Conservation (phyloP, 2,113 vertebrate species). For the Hydropotes inermis region DNA sequence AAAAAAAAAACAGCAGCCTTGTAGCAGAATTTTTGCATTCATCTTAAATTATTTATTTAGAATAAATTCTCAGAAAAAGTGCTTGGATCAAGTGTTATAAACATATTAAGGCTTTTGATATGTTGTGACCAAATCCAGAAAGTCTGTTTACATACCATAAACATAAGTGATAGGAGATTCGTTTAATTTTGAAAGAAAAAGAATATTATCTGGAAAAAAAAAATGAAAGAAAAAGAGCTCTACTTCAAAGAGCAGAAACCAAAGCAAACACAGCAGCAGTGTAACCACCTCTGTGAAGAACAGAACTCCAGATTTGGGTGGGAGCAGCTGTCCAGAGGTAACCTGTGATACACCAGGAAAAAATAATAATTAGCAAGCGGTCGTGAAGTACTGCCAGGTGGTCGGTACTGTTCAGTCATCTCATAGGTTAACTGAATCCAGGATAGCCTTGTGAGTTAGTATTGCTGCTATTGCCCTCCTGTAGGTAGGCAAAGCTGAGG, state of each 20-base stretch:
- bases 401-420: neutral
- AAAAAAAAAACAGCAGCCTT: neutral
- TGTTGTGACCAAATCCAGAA: neutral
- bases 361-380: neutral
- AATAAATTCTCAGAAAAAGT: constrained; percentile 21
- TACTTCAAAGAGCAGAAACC: neutral
- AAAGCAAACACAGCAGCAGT: neutral
- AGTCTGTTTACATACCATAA: neutral
- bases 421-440: neutral
- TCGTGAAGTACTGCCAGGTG: neutral
- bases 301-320: neutral
- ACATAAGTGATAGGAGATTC: neutral
- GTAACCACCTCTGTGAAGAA: neutral
- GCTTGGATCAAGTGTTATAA: neutral
- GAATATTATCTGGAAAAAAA: too few relatives aligned
- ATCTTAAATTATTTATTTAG: neutral
- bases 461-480: neutral
- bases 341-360: neutral
- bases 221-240: neutral
- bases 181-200: constrained; percentile 16
- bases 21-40: neutral
- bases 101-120: neutral
- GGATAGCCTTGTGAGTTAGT: neutral
- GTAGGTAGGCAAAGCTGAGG: neutral
- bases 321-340: neutral